A percentile compares a stretch with the other conserved stretches of the same genome.
These are phyloP conservation scores for Leiothrix lutea DNA, from an alignment of 2,113 vertebrate genomes.

Conservation along the genomic window DNA sequence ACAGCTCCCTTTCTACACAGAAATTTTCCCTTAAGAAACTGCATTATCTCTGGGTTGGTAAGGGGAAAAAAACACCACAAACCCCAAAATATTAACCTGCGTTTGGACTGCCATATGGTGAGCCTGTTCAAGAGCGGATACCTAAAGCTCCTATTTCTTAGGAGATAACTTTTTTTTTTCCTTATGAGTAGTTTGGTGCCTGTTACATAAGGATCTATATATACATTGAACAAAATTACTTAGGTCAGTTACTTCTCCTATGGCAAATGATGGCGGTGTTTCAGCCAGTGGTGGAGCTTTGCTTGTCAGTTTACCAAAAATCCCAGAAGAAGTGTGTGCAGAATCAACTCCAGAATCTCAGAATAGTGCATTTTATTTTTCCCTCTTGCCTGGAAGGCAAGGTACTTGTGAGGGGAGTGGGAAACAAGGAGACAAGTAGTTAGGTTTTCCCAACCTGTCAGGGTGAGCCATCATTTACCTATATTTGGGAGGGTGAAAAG, in stretches of 20 bases:
- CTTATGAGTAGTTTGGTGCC: not conserved
- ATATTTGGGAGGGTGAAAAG: not conserved
- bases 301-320: not conserved
- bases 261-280: not conserved
- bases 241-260: not conserved
- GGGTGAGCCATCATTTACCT: not conserved
- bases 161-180: fast-evolving
- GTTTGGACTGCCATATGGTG: not conserved
- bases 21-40: not conserved
- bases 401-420: not conserved
- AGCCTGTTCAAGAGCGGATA: not conserved
- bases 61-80: not conserved
- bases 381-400: not conserved
- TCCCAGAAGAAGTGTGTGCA: not conserved
- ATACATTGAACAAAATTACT: not conserved
- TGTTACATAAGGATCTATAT: not conserved
- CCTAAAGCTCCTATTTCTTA: not conserved
- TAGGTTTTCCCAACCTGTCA: not conserved
- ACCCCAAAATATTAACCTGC: not conserved
- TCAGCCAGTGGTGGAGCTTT: not conserved
- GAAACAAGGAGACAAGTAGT: not conserved
- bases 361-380: not conserved
- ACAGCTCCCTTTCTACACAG: not conserved
- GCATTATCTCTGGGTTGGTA: not conserved
- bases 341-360: not conserved